Percentiles rank a stretch among this genome's conserved stretches.
These are phyloP conservation scores for Hapalemur alaotrensis DNA, from an alignment of 2,797 vertebrate species.

Conservation along the genomic window DNA sequence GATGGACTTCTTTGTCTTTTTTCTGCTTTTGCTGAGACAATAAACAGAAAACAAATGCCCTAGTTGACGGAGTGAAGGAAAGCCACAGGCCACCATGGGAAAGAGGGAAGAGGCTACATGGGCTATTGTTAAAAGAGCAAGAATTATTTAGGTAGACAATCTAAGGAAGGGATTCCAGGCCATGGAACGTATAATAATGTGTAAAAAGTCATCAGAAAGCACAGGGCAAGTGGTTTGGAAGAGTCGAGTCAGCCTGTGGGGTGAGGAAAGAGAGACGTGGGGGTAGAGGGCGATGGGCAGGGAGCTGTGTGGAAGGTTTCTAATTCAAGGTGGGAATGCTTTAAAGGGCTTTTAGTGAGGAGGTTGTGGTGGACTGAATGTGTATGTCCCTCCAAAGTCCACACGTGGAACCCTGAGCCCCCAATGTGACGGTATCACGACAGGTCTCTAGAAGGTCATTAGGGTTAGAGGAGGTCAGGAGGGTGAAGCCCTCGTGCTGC, in stretches of 20 bases:
- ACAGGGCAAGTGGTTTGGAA: neutral
- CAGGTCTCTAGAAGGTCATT: neutral
- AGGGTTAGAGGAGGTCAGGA: neutral
- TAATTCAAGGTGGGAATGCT: neutral
- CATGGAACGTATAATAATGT: too few relatives aligned
- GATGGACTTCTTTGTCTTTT: neutral
- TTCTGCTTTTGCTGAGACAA: neutral
- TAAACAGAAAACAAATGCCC: neutral
- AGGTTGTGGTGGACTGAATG: neutral
- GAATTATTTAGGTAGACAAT: neutral
- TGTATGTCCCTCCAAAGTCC: neutral
- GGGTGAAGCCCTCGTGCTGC: too few relatives aligned
- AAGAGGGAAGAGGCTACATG: neutral
- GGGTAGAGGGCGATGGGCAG: rapidly evolving
- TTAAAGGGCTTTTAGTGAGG: neutral
- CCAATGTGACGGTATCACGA: neutral
- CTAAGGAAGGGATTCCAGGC: neutral
- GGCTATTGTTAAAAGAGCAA: neutral
- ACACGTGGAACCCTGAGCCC: neutral
- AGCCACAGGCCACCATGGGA: neutral
- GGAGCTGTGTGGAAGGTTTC: neutral
- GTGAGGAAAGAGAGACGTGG: neutral
- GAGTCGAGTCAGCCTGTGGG: neutral
- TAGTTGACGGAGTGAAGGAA: neutral
- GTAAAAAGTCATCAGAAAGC: neutral